phyloP scores from a whole-genome alignment of 2,888 invertebrate species.

The Chrysolina oricalcia region DNA sequence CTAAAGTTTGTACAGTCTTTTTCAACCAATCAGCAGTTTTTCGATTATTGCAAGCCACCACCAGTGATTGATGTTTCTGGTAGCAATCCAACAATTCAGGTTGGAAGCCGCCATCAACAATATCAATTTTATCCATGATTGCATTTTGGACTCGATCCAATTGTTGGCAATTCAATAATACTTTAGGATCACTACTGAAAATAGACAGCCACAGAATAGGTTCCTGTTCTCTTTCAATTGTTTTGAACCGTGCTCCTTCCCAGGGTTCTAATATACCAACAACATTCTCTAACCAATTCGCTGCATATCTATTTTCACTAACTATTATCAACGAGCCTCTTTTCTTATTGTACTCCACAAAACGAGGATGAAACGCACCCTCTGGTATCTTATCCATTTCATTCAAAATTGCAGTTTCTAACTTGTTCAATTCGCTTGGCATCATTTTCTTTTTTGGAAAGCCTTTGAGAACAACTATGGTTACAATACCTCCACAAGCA shows the following conservation, averaged over 20 bases:
- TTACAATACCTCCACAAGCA: not conserved
- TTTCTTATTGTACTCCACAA: not conserved
- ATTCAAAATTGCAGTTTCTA: not conserved
- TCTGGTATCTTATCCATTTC: not conserved
- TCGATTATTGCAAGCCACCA: conserved; percentile 36
- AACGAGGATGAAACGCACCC: not conserved
- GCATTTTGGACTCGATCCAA: not conserved
- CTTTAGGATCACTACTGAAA: not conserved
- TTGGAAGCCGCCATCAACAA: conserved; percentile 22
- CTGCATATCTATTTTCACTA: not conserved
- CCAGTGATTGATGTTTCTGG: conserved; percentile 34
- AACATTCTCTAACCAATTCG: not conserved
- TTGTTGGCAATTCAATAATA: not conserved
- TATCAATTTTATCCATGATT: conserved; percentile 36
- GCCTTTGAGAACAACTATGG: not conserved
- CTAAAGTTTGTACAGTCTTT: conserved; percentile 25
- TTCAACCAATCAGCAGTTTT: conserved; percentile 41
- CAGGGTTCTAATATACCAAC: not conserved
- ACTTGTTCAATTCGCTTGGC: not conserved
- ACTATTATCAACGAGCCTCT: not conserved
- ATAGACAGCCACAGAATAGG: not conserved
- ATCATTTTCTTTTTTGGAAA: not conserved
- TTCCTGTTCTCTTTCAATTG: not conserved
- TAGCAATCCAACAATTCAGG: conserved; percentile 40
- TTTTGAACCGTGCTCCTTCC: not conserved